Conservation (phyloP, 2,797 vertebrate species). For the Acestrorhynchus altus region DNA sequence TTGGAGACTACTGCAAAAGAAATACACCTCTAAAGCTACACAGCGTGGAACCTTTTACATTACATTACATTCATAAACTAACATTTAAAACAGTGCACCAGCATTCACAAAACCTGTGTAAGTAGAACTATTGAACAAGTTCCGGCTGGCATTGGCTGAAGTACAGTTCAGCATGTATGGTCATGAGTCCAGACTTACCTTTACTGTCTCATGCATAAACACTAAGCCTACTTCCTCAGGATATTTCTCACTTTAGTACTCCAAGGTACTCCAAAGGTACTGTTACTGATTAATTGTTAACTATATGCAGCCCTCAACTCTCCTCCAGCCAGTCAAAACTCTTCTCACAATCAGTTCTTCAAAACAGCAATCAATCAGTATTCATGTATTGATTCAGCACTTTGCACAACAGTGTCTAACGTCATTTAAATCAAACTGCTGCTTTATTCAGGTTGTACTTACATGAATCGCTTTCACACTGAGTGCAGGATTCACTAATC, state of each 20-base stretch:
- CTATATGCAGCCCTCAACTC: not conserved
- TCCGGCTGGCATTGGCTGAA: slow-evolving; percentile 25
- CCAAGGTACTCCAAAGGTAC: not conserved
- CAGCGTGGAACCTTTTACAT: not conserved
- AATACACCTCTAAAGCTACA: not conserved
- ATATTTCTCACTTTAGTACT: not conserved
- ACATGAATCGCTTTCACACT: slow-evolving; percentile 1
- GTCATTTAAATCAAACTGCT: not conserved
- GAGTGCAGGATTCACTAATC: not conserved
- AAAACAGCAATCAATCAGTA: not conserved
- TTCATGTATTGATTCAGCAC: slow-evolving; percentile 1
- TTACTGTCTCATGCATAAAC: not conserved
- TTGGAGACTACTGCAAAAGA: slow-evolving; percentile 9
- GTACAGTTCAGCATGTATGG: slow-evolving; percentile 31
- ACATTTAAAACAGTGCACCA: not conserved
- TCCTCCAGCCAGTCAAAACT: not conserved
- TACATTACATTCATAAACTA: slow-evolving; percentile 1
- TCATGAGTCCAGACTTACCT: slow-evolving; percentile 23
- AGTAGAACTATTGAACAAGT: slow-evolving; percentile 41
- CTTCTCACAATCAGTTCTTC: slow-evolving; percentile 17
- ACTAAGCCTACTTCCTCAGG: not conserved
- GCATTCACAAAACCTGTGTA: slow-evolving; percentile 7
- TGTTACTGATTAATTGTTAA: slow-evolving; percentile 24
- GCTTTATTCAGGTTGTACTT: slow-evolving; percentile 32
- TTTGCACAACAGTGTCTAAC: not conserved